Evolutionary conservation across 2,113 vertebrate species (phyloP).

Genomic region (Menidia beryllina): DNA sequence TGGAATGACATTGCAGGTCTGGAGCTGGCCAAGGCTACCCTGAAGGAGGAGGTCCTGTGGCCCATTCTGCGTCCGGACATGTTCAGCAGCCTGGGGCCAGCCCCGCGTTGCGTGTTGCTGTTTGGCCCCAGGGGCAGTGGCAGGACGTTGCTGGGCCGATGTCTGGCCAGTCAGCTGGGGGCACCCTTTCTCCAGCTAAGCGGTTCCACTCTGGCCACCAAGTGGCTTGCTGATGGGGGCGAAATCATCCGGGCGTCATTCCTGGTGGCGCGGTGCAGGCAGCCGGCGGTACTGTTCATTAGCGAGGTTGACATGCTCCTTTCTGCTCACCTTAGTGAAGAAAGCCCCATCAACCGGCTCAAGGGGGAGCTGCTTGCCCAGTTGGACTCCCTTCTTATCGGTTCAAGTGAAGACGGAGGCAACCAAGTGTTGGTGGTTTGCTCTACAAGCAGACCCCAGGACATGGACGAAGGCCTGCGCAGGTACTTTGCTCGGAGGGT

Average conservation of each 20-base stretch:
- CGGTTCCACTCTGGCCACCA: conserved; percentile 90
- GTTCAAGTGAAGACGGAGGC: conserved; percentile 88
- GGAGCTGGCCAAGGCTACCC: conserved; percentile 91
- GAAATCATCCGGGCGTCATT: conserved; percentile 94
- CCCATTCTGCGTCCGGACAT: conserved; percentile 94
- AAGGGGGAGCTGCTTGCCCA: conserved; percentile 95
- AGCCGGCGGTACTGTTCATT: conserved; percentile 94
- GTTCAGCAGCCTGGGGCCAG: conserved; percentile 87
- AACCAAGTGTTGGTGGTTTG: conserved; percentile 94
- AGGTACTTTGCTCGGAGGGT: conserved; percentile 96
- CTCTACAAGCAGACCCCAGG: conserved; percentile 95
- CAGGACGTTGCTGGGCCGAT: conserved; percentile 93
- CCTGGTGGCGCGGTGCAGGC: conserved; percentile 93
- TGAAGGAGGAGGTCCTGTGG: conserved; percentile 97
- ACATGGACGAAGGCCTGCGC: conserved; percentile 95
- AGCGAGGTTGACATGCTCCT: conserved; percentile 96
- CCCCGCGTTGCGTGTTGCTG: conserved; percentile 88
- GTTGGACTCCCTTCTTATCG: conserved; percentile 92
- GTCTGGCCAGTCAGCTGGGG: conserved; percentile 94
- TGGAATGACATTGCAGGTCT: conserved; percentile 95
- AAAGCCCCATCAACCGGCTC: conserved; percentile 91
- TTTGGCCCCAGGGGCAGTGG: conserved; percentile 95
- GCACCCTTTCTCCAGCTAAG: conserved; percentile 93
- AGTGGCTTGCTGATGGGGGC: conserved; percentile 94
- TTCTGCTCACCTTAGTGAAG: conserved; percentile 91